Evolutionary conservation across 2,113 vertebrate species (phyloP).

Genomic region (Hippocampus barbouri): DNA sequence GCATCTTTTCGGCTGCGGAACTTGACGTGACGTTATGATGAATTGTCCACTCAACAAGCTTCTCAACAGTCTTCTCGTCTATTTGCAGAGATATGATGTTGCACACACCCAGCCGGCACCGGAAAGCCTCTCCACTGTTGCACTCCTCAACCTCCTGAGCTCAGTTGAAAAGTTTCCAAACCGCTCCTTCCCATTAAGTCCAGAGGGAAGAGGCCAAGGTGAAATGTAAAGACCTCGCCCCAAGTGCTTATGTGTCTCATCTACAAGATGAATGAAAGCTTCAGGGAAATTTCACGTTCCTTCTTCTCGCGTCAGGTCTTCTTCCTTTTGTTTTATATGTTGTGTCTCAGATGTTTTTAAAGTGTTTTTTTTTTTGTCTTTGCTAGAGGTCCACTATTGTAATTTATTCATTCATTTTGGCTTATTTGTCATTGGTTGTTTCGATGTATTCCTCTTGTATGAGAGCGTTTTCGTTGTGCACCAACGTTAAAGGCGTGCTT

Average conservation of each 20-base stretch:
- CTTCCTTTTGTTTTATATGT: conserved; percentile 44
- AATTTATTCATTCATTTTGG: conserved; percentile 73
- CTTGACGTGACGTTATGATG: background rate
- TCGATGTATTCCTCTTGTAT: conserved; percentile 48
- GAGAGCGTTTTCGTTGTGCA: conserved; percentile 14
- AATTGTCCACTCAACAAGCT: background rate
- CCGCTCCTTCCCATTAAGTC: conserved; percentile 59
- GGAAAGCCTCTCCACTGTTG: conserved; percentile 64
- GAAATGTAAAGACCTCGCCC: conserved; percentile 41
- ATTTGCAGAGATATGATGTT: conserved; percentile 77
- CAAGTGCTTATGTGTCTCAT: conserved; percentile 41
- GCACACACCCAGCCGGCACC: conserved; percentile 13
- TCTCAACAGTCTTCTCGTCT: conserved; percentile 6
- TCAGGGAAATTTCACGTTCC: conserved; percentile 70
- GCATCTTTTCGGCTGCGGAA: background rate
- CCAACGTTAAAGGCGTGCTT: background rate
- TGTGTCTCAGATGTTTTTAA: conserved; percentile 44
- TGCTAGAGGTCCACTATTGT: conserved; percentile 60
- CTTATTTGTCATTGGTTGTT: conserved; percentile 36
- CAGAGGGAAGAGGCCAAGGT: conserved; percentile 35
- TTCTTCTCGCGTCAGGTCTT: conserved; percentile 52
- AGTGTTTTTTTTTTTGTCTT: conserved; percentile 27
- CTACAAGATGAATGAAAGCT: conserved; percentile 57
- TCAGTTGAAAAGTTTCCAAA: conserved; percentile 62
- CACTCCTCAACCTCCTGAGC: conserved; percentile 73